Conservation (phyloP, 2,113 vertebrate species). For the Melierax canorus region DNA sequence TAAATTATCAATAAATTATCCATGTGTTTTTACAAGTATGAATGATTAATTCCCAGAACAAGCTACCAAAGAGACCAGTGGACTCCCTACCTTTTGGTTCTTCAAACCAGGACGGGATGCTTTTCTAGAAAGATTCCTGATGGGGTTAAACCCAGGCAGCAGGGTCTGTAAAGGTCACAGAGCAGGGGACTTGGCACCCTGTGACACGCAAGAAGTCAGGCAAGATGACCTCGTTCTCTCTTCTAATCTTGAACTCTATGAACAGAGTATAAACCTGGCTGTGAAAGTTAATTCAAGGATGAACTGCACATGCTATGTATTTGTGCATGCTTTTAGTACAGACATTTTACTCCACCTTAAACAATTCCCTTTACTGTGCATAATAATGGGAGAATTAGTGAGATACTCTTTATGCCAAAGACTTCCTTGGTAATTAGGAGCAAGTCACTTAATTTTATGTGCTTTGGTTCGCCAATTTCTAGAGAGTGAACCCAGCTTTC, state of each 20-base stretch:
- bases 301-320: fast-evolving
- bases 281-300: background rate
- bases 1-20: background rate
- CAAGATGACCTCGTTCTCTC: background rate
- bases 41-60: background rate
- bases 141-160: background rate
- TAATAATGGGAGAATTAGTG: background rate
- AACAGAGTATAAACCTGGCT: background rate
- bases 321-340: background rate
- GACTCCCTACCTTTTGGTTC: background rate
- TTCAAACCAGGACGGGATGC: background rate
- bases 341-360: background rate
- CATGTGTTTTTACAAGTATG: background rate
- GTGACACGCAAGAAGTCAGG: background rate
- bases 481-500: background rate
- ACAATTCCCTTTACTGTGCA: background rate
- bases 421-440: background rate
- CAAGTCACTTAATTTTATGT: background rate
- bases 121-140: background rate
- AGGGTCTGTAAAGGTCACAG: background rate
- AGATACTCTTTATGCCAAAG: background rate
- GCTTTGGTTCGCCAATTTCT: background rate
- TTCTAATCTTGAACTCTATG: background rate
- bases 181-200: background rate
- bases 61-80: background rate